A percentile compares a stretch with the other conserved stretches of the same genome.
These are phyloP conservation scores for Baryphthengus martii DNA, from an alignment of 2,113 vertebrate genomes.

Conservation along the genomic window DNA sequence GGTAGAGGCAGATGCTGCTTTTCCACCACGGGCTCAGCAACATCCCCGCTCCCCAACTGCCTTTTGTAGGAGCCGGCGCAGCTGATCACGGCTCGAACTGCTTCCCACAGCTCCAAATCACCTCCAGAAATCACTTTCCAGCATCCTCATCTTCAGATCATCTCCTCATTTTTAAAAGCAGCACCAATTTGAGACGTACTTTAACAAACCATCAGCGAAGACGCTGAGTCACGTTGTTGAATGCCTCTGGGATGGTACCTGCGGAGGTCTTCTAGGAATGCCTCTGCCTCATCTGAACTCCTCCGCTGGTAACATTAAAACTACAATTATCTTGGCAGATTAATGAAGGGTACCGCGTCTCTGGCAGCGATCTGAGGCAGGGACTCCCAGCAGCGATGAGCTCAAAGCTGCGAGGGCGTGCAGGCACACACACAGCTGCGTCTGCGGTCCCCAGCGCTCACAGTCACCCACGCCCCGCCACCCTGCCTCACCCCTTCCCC, in stretches of 20 bases:
- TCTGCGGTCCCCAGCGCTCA: neutral
- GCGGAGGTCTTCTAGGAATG: neutral
- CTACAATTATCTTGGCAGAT: neutral
- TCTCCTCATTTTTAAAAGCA: neutral
- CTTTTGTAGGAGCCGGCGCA: neutral
- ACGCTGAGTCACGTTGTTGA: rapidly evolving
- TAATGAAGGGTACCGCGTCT: neutral
- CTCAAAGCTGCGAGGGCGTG: neutral
- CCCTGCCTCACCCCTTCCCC: neutral
- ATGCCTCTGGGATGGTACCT: neutral
- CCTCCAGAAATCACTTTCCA: neutral
- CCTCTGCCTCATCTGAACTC: neutral
- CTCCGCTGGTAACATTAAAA: neutral
- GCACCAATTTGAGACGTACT: neutral
- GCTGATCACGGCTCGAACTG: neutral
- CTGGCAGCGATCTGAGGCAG: neutral
- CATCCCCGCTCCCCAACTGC: neutral
- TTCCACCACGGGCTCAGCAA: rapidly evolving
- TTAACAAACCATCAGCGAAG: neutral
- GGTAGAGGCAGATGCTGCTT: neutral
- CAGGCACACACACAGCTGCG: neutral
- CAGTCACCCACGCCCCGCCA: neutral
- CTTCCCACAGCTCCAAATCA: neutral
- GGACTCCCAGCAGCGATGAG: neutral
- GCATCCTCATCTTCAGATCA: neutral